Evolutionary conservation across 2,113 vertebrate genomes (phyloP).

Genomic region (Onychorhynchus coronatus): DNA sequence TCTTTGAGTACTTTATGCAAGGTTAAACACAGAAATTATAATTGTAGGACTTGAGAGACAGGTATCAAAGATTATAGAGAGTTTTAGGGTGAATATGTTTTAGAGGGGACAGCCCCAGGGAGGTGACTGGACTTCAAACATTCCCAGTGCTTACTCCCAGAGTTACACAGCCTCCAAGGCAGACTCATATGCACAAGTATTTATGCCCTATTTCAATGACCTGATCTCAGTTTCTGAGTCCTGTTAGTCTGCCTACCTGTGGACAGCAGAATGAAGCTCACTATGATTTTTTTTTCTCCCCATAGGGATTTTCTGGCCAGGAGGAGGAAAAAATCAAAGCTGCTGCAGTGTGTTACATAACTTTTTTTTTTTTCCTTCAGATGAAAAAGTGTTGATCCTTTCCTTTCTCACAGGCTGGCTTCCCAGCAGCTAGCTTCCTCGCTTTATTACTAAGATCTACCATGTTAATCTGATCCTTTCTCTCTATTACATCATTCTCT

Average conservation of each 20-base stretch:
- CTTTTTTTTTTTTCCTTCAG: neutral
- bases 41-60: neutral
- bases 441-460: slow-evolving; percentile 31
- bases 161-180: neutral
- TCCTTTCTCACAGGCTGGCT: slow-evolving; percentile 22
- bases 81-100: neutral
- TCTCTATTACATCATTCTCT: slow-evolving; percentile 26
- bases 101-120: neutral
- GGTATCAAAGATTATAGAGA: neutral
- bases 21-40: neutral
- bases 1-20: neutral
- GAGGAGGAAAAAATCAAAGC: neutral
- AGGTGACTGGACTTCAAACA: neutral
- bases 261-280: neutral
- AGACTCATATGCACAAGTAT: neutral
- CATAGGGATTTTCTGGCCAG: neutral
- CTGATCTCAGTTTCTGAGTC: neutral
- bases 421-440: slow-evolving; percentile 33
- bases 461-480: slow-evolving; percentile 54
- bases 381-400: neutral
- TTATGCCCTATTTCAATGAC: neutral
- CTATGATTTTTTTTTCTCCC: neutral
- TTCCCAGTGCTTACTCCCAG: neutral
- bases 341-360: neutral
- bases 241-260: neutral